A percentile compares a stretch with the other conserved stretches of the same genome.
Conservation (phyloP, 2,797 vertebrate genomes). For the Eulemur albifrons region DNA sequence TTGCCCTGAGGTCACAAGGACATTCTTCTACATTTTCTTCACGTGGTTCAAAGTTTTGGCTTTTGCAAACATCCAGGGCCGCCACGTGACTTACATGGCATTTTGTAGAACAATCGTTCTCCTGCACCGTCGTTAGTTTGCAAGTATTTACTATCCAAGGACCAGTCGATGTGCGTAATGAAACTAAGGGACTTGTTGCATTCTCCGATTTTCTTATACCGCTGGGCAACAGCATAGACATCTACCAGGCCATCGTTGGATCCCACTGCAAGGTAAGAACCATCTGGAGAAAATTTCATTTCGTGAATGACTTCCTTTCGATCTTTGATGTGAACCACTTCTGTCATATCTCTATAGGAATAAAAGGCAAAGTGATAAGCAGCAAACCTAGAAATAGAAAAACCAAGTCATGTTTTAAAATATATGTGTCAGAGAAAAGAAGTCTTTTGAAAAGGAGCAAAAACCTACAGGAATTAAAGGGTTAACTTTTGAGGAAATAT, state of each 20-base stretch:
- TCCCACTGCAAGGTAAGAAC: conserved; percentile 93
- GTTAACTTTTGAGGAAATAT: conserved; percentile 26
- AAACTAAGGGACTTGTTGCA: conserved; percentile 93
- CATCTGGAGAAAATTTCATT: conserved; percentile 96
- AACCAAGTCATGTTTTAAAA: not conserved
- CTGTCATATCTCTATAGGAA: conserved; percentile 95
- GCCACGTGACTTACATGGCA: conserved; percentile 88
- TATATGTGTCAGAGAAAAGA: not conserved
- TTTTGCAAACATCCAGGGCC: not conserved
- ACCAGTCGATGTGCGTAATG: conserved; percentile 98
- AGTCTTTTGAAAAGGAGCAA: not conserved
- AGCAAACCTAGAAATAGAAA: not conserved
- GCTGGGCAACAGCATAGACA: conserved; percentile 92
- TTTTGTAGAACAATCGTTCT: conserved; percentile 94
- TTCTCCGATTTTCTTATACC: conserved; percentile 97
- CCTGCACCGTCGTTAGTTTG: conserved; percentile 95
- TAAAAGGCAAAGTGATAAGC: conserved; percentile 15
- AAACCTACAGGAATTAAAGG: not conserved
- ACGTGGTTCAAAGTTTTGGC: not conserved
- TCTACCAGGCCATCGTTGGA: conserved; percentile 96
- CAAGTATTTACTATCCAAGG: conserved; percentile 94
- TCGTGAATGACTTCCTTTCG: conserved; percentile 97
- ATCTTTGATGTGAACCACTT: conserved; percentile 98
- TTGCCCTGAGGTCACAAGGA: not conserved
- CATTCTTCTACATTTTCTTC: not conserved